A percentile compares a stretch with the other conserved stretches of the same genome.
These are phyloP conservation scores for Augochlora pura DNA, from an alignment of 1,140 invertebrate species.

Conservation along the genomic window DNA sequence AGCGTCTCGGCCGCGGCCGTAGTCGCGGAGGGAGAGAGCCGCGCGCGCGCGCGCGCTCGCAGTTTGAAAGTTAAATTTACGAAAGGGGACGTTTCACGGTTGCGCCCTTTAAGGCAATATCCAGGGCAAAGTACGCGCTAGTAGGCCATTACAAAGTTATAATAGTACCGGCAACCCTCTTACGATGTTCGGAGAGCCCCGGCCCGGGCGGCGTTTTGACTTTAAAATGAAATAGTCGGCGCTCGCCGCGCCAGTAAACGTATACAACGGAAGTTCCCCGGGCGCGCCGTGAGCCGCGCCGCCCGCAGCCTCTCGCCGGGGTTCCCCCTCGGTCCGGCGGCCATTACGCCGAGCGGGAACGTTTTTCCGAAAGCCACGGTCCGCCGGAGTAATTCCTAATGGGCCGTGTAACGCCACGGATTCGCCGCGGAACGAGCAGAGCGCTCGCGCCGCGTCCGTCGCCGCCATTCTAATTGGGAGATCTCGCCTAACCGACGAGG, in stretches of 20 bases:
- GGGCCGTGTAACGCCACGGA: slow-evolving; percentile 26
- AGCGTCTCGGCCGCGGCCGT: not conserved
- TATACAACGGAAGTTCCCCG: slow-evolving; percentile 17
- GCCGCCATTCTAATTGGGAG: slow-evolving; percentile 33
- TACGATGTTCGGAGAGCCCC: slow-evolving; percentile 25
- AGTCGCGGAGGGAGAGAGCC: not conserved
- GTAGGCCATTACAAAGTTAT: slow-evolving; percentile 56
- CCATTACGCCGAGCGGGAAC: slow-evolving; percentile 42
- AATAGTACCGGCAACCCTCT: slow-evolving; percentile 47
- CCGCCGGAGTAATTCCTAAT: slow-evolving; percentile 39
- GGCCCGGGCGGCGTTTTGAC: slow-evolving; percentile 41
- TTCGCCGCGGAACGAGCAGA: slow-evolving; percentile 7
- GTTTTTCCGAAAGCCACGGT: slow-evolving; percentile 40
- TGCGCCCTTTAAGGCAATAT: slow-evolving; percentile 52
- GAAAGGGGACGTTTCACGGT: slow-evolving; percentile 42
- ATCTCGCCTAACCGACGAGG: not conserved
- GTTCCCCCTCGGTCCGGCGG: not conserved
- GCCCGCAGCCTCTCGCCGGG: too few species aligned
- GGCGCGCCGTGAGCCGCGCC: not conserved
- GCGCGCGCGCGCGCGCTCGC: not conserved
- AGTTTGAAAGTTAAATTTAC: slow-evolving; percentile 48
- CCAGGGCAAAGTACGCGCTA: slow-evolving; percentile 45
- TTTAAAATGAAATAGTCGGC: slow-evolving; percentile 54
- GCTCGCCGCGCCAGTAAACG: slow-evolving; percentile 8
- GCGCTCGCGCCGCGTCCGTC: not conserved